Conservation (phyloP, 2,888 invertebrate species). For the Nemoura dubitans region DNA sequence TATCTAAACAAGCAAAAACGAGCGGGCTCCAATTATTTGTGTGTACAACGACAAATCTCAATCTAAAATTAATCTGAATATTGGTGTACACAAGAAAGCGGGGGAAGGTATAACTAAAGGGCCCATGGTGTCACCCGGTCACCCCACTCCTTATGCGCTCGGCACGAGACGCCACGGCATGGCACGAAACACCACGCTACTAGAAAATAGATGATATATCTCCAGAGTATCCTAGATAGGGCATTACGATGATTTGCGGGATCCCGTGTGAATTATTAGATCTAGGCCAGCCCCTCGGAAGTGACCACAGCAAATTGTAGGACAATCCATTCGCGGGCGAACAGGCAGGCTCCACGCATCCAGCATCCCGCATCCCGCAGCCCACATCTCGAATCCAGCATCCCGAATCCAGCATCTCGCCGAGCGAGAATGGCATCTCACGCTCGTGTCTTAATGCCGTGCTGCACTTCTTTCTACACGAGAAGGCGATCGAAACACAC, state of each 20-base stretch:
- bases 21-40: conserved; percentile 37
- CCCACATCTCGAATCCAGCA: background rate
- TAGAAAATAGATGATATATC: conserved; percentile 3
- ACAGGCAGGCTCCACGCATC: background rate
- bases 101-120: background rate
- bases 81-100: conserved; percentile 13
- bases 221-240: background rate
- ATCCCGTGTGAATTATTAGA: background rate
- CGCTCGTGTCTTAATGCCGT: too few relatives aligned
- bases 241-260: conserved; percentile 12
- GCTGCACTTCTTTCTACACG: background rate
- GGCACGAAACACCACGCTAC: too few relatives aligned
- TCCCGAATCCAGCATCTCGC: too few relatives aligned
- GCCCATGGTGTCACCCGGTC: too few relatives aligned
- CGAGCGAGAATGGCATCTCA: too few relatives aligned
- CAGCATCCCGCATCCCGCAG: background rate
- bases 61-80: conserved; percentile 48
- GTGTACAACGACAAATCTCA: conserved; percentile 47
- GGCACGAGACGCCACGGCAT: too few relatives aligned
- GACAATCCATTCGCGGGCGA: conserved; percentile 3
- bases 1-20: conserved; percentile 25
- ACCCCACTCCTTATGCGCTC: too few relatives aligned
- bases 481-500: background rate
- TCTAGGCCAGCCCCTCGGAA: background rate
- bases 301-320: background rate